phyloP scores from a whole-genome alignment of 2,888 invertebrate genomes.

The Nasonovia ribisnigri region DNA sequence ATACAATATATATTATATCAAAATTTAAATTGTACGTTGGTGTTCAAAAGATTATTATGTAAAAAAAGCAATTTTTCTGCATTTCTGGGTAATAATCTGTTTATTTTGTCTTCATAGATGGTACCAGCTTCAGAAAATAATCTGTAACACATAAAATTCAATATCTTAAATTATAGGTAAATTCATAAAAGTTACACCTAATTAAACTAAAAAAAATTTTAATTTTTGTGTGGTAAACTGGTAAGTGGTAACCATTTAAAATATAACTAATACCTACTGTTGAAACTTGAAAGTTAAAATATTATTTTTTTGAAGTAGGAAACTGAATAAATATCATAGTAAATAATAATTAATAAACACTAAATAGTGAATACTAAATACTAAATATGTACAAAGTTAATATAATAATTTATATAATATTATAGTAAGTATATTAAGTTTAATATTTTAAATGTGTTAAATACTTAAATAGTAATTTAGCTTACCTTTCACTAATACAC shows the following conservation, averaged over 20 bases:
- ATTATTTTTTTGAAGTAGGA: not conserved
- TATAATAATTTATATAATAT: slow-evolving; percentile 11
- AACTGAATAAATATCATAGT: too few relatives aligned
- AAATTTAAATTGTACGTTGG: too few relatives aligned
- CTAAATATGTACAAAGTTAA: slow-evolving; percentile 31
- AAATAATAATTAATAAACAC: too few relatives aligned
- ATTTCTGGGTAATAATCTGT: slow-evolving; percentile 40
- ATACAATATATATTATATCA: too few relatives aligned
- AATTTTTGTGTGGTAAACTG: slow-evolving; percentile 11
- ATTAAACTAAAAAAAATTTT: too few relatives aligned
- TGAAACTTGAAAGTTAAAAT: slow-evolving; percentile 29
- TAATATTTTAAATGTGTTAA: slow-evolving; percentile 17
- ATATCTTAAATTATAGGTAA: too few relatives aligned
- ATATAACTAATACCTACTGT: slow-evolving; percentile 22
- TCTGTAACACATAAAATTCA: too few relatives aligned
- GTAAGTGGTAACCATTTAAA: slow-evolving; percentile 18
- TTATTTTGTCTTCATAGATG: slow-evolving; percentile 40
- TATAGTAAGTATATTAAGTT: slow-evolving; percentile 1
- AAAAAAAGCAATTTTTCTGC: slow-evolving; percentile 41
- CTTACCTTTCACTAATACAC: too few relatives aligned
- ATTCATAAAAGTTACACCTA: too few relatives aligned
- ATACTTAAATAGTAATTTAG: not conserved
- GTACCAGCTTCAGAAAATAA: slow-evolving; percentile 22
- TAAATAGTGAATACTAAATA: slow-evolving; percentile 4
- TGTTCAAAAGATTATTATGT: too few relatives aligned